Evolutionary conservation across 2,888 invertebrate species (phyloP), one percentile per base, ranked within the genome.

Genomic region (Drosophila paramelanica): DNA sequence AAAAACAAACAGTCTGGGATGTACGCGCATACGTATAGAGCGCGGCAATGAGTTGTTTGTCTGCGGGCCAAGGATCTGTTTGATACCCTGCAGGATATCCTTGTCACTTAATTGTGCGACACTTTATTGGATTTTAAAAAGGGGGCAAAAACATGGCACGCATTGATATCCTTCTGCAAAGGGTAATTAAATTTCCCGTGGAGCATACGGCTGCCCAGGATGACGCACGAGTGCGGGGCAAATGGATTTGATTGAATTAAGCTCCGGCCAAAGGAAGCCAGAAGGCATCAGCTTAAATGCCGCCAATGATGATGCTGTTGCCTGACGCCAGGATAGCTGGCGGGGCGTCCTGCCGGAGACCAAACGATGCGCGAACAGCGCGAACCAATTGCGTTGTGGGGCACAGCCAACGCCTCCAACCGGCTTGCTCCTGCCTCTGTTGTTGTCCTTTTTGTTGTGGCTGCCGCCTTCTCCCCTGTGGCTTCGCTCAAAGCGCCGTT

Each of bases 111-210:
- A 88, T 89, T 88, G 88, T 86, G 60, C 52, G 87, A 84, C 88
- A 86, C 87, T 88, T 89, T 88, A 88, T 88, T 89, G 89, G 89
- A 88, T 89, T 88, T 88, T 88, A 88, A 88, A 88, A 89, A 88
- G 82, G 68, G 55, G 11, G 43, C 42, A 41, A 1, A 41, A 17
- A 65, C 58, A 17, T 14, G 59, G 61, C 13, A 1, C 14, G 38
- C 51, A 58, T 45, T 23, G 58, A 59, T 55, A 60, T 60, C 23
- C 31, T 45, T 31, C 57, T 33, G 45, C 57, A 59, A 57, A 67
- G 71, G 75, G 81, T 88, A 88, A 88, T 88, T 88, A 89, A 88
- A 88, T 88, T 88, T 80, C 84, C 87, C 77, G 88, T 81, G 73
- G 81, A 75, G 81, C 82, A 67, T 67, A 62, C 68, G 67, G 31